phyloP scores from a whole-genome alignment of 2,888 invertebrate species.

The Ernsta delagoae region DNA sequence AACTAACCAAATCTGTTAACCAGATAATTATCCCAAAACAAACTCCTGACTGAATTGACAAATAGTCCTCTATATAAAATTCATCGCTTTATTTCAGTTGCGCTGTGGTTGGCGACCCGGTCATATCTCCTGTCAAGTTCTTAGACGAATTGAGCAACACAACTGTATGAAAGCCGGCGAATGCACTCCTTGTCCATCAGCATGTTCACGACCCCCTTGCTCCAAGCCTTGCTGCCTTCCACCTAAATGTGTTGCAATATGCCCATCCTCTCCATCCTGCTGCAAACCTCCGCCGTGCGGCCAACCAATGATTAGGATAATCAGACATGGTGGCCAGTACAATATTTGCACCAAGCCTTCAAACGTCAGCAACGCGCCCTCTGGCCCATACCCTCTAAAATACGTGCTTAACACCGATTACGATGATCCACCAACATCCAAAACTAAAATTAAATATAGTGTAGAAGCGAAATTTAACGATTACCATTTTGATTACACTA shows the following conservation, averaged over 20 bases:
- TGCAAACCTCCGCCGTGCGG: conserved; percentile 54
- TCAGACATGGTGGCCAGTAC: conserved; percentile 72
- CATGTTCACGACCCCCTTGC: conserved; percentile 55
- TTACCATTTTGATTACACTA: conserved; percentile 75
- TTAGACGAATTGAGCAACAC: conserved; percentile 69
- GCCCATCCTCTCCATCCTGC: conserved; percentile 55
- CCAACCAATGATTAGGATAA: conserved; percentile 67
- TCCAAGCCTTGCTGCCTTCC: conserved; percentile 55
- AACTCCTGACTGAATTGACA: too few species aligned
- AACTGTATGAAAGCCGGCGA: conserved; percentile 61
- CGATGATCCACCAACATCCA: conserved; percentile 38
- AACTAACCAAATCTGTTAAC: too few species aligned
- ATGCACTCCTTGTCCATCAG: conserved; percentile 55
- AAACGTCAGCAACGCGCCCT: conserved; percentile 67
- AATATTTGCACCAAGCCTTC: conserved; percentile 74
- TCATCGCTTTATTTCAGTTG: conserved; percentile 53
- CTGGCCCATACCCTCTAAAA: conserved; percentile 72
- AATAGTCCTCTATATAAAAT: too few species aligned
- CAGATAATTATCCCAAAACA: too few species aligned
- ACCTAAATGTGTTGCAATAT: conserved; percentile 54
- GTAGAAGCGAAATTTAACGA: conserved; percentile 78
- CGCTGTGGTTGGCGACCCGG: conserved; percentile 80
- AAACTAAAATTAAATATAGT: conserved; percentile 63
- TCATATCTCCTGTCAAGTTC: conserved; percentile 75
- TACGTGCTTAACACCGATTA: conserved; percentile 66